A percentile compares a stretch with the other conserved stretches of the same genome.
Evolutionary conservation across 2,797 vertebrate genomes (phyloP).

Genomic region (Trachops cirrhosus): DNA sequence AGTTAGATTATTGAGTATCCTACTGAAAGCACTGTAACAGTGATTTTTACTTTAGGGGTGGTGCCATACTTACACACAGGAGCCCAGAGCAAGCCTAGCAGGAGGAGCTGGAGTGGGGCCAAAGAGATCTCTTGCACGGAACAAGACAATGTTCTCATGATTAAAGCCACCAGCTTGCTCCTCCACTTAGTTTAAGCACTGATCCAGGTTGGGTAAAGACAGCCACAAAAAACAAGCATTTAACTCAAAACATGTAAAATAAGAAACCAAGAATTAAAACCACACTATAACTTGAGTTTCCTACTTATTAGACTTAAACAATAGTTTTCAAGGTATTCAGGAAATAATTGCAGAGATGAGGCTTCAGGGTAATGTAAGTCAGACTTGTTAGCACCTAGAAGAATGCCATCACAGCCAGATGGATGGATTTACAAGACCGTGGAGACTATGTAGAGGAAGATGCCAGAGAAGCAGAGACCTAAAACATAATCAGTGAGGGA

Average conservation of each 20-base stretch:
- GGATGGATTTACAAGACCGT: background rate
- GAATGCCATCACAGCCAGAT: background rate
- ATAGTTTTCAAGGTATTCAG: background rate
- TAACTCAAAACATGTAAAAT: background rate
- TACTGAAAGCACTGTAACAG: background rate
- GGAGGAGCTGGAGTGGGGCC: background rate
- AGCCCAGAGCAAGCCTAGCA: background rate
- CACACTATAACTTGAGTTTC: background rate
- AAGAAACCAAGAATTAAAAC: slow-evolving; percentile 9
- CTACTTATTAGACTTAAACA: background rate
- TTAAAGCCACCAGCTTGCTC: background rate
- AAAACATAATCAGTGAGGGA: background rate
- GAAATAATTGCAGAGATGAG: background rate
- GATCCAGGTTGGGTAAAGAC: background rate
- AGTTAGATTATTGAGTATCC: background rate
- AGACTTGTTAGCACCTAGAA: background rate
- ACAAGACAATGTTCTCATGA: background rate
- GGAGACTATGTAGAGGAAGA: background rate
- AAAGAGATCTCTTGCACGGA: background rate
- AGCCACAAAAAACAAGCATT: background rate
- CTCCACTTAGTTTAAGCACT: background rate
- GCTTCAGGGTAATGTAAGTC: background rate
- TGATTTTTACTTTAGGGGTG: background rate
- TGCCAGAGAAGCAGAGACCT: background rate
- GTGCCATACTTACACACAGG: background rate